These are phyloP conservation scores for Scophthalmus maximus DNA, from an alignment of 2,113 vertebrate species.

Conservation along the genomic window DNA sequence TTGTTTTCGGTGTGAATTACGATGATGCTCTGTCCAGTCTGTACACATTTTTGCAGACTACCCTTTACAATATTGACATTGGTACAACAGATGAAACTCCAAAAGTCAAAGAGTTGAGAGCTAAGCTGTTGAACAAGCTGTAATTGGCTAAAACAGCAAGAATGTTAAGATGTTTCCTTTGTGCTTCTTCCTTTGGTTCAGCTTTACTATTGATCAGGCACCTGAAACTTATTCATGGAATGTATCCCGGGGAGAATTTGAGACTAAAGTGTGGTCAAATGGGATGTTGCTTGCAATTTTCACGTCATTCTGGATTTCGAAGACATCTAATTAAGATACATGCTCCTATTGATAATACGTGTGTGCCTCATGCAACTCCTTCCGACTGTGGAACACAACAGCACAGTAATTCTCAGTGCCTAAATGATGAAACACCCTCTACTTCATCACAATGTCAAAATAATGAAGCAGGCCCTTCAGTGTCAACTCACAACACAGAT, in stretches of 20 bases:
- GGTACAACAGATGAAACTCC: neutral
- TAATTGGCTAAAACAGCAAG: no score
- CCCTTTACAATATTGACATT: neutral
- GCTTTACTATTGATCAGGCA: slow-evolving; percentile 18
- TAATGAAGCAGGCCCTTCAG: neutral
- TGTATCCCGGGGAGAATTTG: neutral
- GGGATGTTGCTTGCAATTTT: slow-evolving; percentile 26
- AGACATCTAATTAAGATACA: slow-evolving; percentile 19
- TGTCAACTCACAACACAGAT: neutral
- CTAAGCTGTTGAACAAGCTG: neutral
- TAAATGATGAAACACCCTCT: neutral
- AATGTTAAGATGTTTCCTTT: slow-evolving; percentile 11
- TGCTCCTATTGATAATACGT: neutral
- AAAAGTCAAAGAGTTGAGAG: neutral
- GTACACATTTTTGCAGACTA: neutral
- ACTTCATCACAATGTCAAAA: neutral
- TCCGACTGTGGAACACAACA: neutral
- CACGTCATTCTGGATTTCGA: slow-evolving; percentile 18
- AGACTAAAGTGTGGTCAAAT: slow-evolving; percentile 21
- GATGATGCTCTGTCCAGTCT: neutral
- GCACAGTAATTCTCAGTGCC: no score
- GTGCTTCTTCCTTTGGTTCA: slow-evolving; percentile 20
- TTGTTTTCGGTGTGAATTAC: neutral
- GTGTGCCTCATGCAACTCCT: neutral
- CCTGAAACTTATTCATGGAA: slow-evolving; percentile 16